phyloP scores from a whole-genome alignment of 2,113 vertebrate species.

The Onychostruthus taczanowskii region DNA sequence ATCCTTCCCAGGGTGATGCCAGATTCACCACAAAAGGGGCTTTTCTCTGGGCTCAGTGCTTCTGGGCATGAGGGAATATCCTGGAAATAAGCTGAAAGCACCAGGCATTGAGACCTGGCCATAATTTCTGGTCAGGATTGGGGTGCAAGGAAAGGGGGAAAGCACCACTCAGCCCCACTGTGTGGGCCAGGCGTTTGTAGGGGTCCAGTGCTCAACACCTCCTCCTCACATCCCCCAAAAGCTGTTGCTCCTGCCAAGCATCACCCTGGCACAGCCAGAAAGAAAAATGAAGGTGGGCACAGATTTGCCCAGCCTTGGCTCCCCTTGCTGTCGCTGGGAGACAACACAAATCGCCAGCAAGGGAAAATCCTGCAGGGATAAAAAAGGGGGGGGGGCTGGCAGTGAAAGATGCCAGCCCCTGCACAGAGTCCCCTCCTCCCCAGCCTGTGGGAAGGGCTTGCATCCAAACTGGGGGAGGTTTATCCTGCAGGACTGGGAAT shows the following conservation, averaged over 20 bases:
- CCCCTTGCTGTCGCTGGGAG: not conserved
- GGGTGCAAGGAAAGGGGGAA: not conserved
- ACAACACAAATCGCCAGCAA: not conserved
- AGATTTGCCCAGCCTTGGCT: not conserved
- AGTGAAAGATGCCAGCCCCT: not conserved
- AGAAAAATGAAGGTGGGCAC: not conserved
- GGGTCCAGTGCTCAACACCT: not conserved
- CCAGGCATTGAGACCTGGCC: rapidly evolving
- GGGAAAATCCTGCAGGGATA: not conserved
- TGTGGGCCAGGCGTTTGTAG: not conserved
- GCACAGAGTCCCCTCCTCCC: not conserved
- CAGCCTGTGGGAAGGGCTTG: not conserved
- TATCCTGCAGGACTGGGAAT: not conserved
- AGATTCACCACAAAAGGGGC: not conserved
- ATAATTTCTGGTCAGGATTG: not conserved
- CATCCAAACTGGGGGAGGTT: not conserved
- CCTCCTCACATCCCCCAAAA: not conserved
- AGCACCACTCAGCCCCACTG: not conserved
- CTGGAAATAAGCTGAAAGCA: not conserved
- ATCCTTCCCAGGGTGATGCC: not conserved
- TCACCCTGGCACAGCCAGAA: not conserved
- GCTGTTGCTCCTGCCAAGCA: constrained; percentile 18
- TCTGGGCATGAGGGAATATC: not conserved
- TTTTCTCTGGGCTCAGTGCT: not conserved
- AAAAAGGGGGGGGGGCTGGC: not conserved